Base-by-base conservation (phyloP, 2,888 invertebrate species). In the Platypus cylindrus region DNA sequence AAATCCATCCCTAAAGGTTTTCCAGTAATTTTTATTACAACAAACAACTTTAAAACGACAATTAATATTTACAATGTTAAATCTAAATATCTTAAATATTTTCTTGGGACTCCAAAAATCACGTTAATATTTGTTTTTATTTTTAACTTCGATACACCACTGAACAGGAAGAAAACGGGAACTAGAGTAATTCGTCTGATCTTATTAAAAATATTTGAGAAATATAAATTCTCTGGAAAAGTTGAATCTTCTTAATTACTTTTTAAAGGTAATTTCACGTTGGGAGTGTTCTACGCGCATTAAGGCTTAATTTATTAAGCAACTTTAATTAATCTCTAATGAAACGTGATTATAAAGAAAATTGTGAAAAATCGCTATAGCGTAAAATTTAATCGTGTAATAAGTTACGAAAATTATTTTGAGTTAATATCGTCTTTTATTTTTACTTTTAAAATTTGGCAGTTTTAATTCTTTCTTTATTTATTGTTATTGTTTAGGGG, bases 391-490 rank as follows among this genome's bases (percentile, higher is more conserved):
- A 34, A 38, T 34, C 30, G 34, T 34, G 30, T 38, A 23, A 17
- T 28, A 30, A 36, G 36, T 32, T 32, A 36, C 15, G 7, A 5
- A n/a, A n/a, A n/a, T n/a, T n/a, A n/a, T n/a, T n/a, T n/a, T n/a
- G n/a, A n/a, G n/a, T n/a, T n/a, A n/a, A n/a, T n/a, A n/a, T n/a
- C n/a, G n/a, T n/a, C n/a, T 71, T 73, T 73, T 73, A 11, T 72
- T 70, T 72, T 34, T 29, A 24, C 24, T 8, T 24, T 12, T 11
- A 12, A 24, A 4, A 24, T 24, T 12, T 12, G 24, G 12, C 24
- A n/a, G 24, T n/a, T 24, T 8, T 24, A 11, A n/a, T 9, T 24
- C 24, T 12, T 24, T 24, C 12, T 24, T 24, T 24, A 11, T 24
- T n/a, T n/a, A n/a, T n/a, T n/a, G n/a, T n/a, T n/a, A n/a, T n/a